Percentiles rank a stretch among this genome's conserved stretches.
Conservation (phyloP, 2,888 invertebrate genomes). For the Catocala nupta region DNA sequence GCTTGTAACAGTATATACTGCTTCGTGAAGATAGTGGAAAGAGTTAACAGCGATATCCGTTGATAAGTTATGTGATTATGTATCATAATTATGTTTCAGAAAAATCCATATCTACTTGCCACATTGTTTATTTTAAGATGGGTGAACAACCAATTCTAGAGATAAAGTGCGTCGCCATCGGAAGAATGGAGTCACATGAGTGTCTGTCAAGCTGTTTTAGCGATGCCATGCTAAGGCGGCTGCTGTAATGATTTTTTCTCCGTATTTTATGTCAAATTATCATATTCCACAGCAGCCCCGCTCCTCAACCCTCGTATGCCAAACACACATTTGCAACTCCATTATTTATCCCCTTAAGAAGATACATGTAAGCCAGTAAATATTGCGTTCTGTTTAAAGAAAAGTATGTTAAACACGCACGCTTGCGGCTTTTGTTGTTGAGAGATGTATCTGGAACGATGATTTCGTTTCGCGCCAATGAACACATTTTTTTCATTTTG, state of each 20-base stretch:
- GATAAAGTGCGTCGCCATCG: background rate
- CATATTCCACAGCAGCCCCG: constrained; percentile 59
- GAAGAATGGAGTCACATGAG: background rate
- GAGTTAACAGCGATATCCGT: too few species aligned
- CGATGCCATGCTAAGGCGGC: background rate
- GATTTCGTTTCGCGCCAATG: constrained; percentile 80
- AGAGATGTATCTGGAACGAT: constrained; percentile 78
- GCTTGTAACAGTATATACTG: too few species aligned
- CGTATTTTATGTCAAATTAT: constrained; percentile 65
- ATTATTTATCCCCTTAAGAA: constrained; percentile 78
- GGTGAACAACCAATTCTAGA: background rate
- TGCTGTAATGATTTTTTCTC: constrained; percentile 46
- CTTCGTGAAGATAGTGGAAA: too few species aligned
- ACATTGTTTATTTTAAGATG: background rate
- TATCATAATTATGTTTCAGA: too few species aligned
- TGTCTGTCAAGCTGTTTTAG: constrained; percentile 1
- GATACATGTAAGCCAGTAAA: constrained; percentile 73
- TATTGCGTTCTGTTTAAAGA: constrained; percentile 75
- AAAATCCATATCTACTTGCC: background rate
- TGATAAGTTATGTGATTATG: too few species aligned
- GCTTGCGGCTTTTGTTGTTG: constrained; percentile 75
- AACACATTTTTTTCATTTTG: constrained; percentile 80
- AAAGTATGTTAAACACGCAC: constrained; percentile 80
- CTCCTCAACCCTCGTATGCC: constrained; percentile 62
- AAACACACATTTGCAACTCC: constrained; percentile 71